phyloP scores from a whole-genome alignment of 64 coral and sea anemone species.

The Orbicella faveolata region DNA sequence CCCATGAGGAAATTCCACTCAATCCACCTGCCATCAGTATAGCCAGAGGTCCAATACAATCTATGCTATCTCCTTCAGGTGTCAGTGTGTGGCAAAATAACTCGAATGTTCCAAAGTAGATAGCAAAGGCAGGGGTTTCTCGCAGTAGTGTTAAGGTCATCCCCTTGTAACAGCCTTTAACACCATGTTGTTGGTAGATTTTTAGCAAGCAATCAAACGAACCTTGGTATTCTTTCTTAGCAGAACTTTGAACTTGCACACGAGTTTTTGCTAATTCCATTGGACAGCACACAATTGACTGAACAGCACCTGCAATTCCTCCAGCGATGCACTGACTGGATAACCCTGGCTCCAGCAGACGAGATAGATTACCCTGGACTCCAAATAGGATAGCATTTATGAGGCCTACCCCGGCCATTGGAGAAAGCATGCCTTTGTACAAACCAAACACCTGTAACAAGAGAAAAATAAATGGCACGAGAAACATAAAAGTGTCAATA shows the following conservation, averaged over 20 bases:
- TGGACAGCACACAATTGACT: slow-evolving; percentile 77
- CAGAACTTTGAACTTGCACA: slow-evolving; percentile 77
- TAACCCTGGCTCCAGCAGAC: slow-evolving; percentile 50
- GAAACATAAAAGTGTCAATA: not conserved
- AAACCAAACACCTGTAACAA: slow-evolving; percentile 72
- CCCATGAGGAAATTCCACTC: slow-evolving; percentile 83
- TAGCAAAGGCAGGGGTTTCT: slow-evolving; percentile 82
- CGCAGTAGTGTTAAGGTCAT: slow-evolving; percentile 68
- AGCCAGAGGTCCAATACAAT: slow-evolving; percentile 46
- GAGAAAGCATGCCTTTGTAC: slow-evolving; percentile 95
- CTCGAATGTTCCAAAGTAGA: slow-evolving; percentile 92
- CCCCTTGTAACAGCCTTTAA: slow-evolving; percentile 72
- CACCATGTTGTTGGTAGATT: slow-evolving; percentile 63
- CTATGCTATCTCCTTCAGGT: slow-evolving; percentile 1
- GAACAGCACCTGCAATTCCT: slow-evolving; percentile 73
- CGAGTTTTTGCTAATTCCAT: slow-evolving; percentile 92
- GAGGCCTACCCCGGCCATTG: slow-evolving; percentile 77
- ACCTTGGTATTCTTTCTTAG: slow-evolving; percentile 63
- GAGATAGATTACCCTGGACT: slow-evolving; percentile 74
- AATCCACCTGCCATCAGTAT: slow-evolving; percentile 89
- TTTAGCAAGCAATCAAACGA: slow-evolving; percentile 91
- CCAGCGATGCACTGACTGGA: slow-evolving; percentile 74
- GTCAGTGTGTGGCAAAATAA: slow-evolving; percentile 64
- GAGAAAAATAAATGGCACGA: not conserved
- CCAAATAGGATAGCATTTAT: slow-evolving; percentile 97